Conservation (phyloP, 2,113 vertebrate species). For the Hyperopisus bebe region DNA sequence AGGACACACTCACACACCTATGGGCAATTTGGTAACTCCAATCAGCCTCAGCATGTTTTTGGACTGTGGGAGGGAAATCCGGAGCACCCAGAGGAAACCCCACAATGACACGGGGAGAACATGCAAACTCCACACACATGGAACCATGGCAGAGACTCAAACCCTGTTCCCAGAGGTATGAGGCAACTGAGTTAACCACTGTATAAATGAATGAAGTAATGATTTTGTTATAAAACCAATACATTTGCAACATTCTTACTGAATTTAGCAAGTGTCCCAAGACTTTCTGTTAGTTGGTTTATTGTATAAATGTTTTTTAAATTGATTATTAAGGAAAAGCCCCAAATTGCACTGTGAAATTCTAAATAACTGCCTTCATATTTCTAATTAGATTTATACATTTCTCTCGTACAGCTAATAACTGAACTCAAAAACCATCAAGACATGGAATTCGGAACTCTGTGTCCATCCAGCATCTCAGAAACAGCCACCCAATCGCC, state of each 20-base stretch:
- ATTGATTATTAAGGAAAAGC: no score
- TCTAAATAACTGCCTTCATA: background rate
- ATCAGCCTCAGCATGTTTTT: no score
- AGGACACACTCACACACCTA: no score
- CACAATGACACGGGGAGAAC: no score
- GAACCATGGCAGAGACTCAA: no score
- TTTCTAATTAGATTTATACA: background rate
- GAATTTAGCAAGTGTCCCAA: background rate
- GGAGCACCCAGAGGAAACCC: no score
- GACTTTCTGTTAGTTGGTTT: background rate
- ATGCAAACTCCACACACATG: no score
- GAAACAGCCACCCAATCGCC: background rate
- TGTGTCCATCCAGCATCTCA: background rate
- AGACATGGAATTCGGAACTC: background rate
- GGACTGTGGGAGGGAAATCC: no score
- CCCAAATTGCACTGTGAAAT: background rate
- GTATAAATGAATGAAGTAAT: background rate
- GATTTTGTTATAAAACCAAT: background rate
- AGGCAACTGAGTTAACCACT: no score
- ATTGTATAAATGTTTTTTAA: background rate
- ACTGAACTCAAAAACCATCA: background rate
- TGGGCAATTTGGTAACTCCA: no score
- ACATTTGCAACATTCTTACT: background rate
- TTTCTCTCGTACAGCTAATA: background rate
- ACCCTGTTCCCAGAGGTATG: no score